These are phyloP conservation scores for Danio kyathit DNA, from an alignment of 2,797 vertebrate species.

Conservation along the genomic window DNA sequence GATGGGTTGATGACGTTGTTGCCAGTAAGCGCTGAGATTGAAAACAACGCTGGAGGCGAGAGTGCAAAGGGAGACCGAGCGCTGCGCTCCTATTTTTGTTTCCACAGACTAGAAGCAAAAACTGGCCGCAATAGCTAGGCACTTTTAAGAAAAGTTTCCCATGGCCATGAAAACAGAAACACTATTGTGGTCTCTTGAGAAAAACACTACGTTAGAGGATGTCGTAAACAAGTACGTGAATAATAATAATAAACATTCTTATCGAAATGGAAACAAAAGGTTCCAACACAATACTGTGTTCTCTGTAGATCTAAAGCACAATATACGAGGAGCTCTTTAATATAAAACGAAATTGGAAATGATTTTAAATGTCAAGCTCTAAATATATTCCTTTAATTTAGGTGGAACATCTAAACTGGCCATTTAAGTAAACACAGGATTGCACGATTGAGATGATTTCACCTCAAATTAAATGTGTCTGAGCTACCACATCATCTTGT, in stretches of 20 bases:
- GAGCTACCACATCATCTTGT: neutral
- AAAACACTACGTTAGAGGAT: slow-evolving; percentile 1
- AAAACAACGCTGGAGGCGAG: slow-evolving; percentile 82
- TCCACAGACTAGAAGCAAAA: slow-evolving; percentile 54
- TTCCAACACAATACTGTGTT: neutral
- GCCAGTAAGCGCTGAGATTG: slow-evolving; percentile 84
- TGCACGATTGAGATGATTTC: neutral
- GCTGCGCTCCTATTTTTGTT: slow-evolving; percentile 40
- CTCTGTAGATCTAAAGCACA: neutral
- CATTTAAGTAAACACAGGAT: slow-evolving; percentile 19
- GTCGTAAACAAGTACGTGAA: no score
- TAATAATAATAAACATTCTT: neutral
- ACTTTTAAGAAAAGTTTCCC: slow-evolving; percentile 36
- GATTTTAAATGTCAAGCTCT: slow-evolving; percentile 10
- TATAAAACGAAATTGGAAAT: neutral
- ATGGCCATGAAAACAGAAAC: slow-evolving; percentile 30
- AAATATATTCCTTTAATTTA: slow-evolving; percentile 27
- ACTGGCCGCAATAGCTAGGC: slow-evolving; percentile 11
- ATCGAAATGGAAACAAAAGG: neutral
- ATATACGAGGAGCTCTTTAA: neutral
- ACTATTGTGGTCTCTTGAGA: slow-evolving; percentile 8
- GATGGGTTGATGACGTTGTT: slow-evolving; percentile 79
- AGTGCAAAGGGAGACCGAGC: slow-evolving; percentile 27
- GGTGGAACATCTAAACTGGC: neutral
- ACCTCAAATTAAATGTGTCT: neutral